Evolutionary conservation across 1,140 invertebrate species (phyloP), one percentile per base, ranked within the genome.

Genomic region (Ganaspis sp.): DNA sequence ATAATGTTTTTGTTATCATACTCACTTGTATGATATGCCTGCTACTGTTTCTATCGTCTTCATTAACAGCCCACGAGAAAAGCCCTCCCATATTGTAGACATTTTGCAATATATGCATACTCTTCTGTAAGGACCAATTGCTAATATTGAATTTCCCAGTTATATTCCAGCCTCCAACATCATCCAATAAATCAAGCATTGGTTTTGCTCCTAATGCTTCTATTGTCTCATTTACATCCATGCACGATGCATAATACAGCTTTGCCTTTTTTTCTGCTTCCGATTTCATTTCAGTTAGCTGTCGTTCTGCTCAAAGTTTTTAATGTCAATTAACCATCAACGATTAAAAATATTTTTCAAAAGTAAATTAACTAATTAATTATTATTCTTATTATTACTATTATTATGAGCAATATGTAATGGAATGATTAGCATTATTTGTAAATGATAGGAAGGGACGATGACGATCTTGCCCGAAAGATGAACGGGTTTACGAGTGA

Each of bases 41-140:
- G 0, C 94, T 95, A 0, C 97, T 98, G 89, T 99, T 98, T 82
- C 95, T 94, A 85, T 99, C 97, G 87, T 99, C 97, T 88, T 98
- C 97, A 5, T 95, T 96, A 0, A 99, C 97, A 17, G 94, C 95
- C 95, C 97, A 97, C 40, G 94, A 94, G 88, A 99, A 99, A 2
- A 99, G 90, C 23, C 97, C 97, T 1, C 95, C 96, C 86, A 98
- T 95, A 85, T 96, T 97, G 87, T 96, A 97, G 45, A 94, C 92
- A 89, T 97, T 97, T 87, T 98, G 97, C 29, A 98, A 89, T 37
- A 94, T 92, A 83, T 98, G 95, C 70, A 98, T 90, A 1, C 94
- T 93, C 2, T 91, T 92, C 84, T 98, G 96, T 69, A 98, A 90
- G 21, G 94, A 93, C 95, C 96, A 99, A 29, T 92, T 91, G n/a